Evolutionary conservation across 2,888 invertebrate species (phyloP), one percentile per base, ranked within the genome.

Genomic region (Tromatobia lineatoria): DNA sequence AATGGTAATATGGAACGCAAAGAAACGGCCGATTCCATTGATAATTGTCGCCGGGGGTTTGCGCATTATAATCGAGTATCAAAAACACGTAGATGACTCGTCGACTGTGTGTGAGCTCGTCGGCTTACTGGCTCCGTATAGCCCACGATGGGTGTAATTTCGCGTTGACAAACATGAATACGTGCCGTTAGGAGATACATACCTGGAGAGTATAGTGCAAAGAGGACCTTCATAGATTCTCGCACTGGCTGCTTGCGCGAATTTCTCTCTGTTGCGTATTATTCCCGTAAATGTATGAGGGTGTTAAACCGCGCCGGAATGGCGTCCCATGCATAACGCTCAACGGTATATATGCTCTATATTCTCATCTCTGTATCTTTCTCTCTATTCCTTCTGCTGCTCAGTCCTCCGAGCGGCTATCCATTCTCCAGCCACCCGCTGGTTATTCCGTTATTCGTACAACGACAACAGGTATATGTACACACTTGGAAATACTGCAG

Each of bases 301-400:
- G 89, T 88, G 90, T 90, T 90, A 89, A 89, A 90, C 88, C 90
- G 84, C 89, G 90, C 88, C 89, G 87, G 87, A 91, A 90, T 88
- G 88, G 89, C 91, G 90, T 87, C 89, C 88, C 89, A 88, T 89
- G 90, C 88, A 90, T 90, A 90, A 90, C 87, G 87, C 80, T 70
- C 76, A 66, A 54, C 77, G 71, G 50, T 69, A 54, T 61, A 38
- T 54, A 57, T 23, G 54, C 71, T 64, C 47, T 34, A 15, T 34
- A 20, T 45, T 66, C 52, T 50, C 76, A 70, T 83, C 75, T 75
- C 54, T 81, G 71, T 86, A 87, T 85, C 83, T 85, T 86, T 87
- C 57, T 38, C 66, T 54, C 20, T 69, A 29, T 50, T 52, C 18
- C 67, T 20, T n/a, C 47, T 15, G 23, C 29, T 25, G 59, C 47